Evolutionary conservation across 2,113 vertebrate genomes (phyloP).

Genomic region (Sorex araneus): DNA sequence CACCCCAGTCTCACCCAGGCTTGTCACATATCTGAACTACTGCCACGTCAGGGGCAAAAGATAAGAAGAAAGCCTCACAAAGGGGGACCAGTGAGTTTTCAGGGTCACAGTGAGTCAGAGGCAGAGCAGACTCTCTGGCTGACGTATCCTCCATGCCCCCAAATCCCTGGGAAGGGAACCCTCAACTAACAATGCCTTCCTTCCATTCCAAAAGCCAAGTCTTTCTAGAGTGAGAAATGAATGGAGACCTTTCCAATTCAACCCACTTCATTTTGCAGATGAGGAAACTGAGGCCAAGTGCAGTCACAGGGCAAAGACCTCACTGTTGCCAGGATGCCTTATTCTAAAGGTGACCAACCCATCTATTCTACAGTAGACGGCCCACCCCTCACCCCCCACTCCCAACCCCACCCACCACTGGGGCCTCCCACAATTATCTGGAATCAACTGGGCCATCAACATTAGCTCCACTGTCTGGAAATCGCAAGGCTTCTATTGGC

Average conservation of each 20-base stretch:
- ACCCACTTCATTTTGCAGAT: not conserved
- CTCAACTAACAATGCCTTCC: not conserved
- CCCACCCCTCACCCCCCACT: not conserved
- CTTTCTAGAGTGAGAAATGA: not conserved
- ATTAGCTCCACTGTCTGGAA: constrained; percentile 80
- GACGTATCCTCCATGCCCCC: not conserved
- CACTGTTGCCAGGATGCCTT: not conserved
- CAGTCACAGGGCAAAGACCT: not conserved
- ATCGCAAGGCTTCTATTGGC: constrained; percentile 76
- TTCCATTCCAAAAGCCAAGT: not conserved
- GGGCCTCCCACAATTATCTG: constrained; percentile 15
- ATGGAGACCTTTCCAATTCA: not conserved
- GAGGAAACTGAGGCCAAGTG: not conserved
- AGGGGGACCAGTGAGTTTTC: constrained; percentile 23
- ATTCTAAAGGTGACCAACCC: not conserved
- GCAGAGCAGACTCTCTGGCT: not conserved
- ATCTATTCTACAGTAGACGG: not conserved
- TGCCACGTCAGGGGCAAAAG: constrained; percentile 57
- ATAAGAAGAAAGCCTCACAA: constrained; percentile 65
- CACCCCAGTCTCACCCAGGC: not conserved
- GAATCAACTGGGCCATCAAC: constrained; percentile 57
- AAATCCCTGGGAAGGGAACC: not conserved
- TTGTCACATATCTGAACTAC: constrained; percentile 49
- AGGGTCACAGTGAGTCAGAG: constrained; percentile 66
- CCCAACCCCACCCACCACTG: too few species aligned